phyloP scores from a whole-genome alignment of 2,888 invertebrate species.

The Punctoribates punctum region DNA sequence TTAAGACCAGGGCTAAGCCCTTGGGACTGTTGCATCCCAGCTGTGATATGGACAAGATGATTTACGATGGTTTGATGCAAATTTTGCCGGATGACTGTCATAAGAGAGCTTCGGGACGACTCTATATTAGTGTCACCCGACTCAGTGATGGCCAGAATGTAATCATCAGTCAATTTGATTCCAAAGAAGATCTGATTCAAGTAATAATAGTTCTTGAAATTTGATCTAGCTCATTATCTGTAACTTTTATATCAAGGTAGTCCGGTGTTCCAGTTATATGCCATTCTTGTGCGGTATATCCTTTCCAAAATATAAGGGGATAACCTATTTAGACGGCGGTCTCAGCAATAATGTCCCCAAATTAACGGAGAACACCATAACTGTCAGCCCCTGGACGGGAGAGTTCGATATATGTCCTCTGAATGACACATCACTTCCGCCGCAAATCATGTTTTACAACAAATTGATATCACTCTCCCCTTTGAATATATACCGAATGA shows the following conservation, averaged over 20 bases:
- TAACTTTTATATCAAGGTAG: constrained; percentile 62
- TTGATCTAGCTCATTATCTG: not conserved
- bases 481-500: constrained; percentile 88
- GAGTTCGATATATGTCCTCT: constrained; percentile 58
- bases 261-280: constrained; percentile 73
- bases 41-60: constrained; percentile 83
- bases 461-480: constrained; percentile 54
- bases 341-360: constrained; percentile 57
- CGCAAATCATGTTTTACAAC: constrained; percentile 48
- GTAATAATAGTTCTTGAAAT: constrained; percentile 60
- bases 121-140: constrained; percentile 90
- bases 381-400: constrained; percentile 59
- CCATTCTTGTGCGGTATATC: constrained; percentile 58
- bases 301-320: constrained; percentile 56
- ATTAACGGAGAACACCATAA: constrained; percentile 57
- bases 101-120: constrained; percentile 77
- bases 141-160: constrained; percentile 93
- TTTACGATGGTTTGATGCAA: constrained; percentile 76
- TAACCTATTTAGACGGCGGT: constrained; percentile 59
- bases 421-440: constrained; percentile 48
- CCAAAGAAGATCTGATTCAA: constrained; percentile 89
- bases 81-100: constrained; percentile 72
- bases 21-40: constrained; percentile 95
- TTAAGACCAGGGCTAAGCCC: constrained; percentile 79
- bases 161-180: constrained; percentile 84